Evolutionary conservation across 37 sponge, comb jelly and placozoan species (phyloP).

Genomic region (Tethya wilhelma): DNA sequence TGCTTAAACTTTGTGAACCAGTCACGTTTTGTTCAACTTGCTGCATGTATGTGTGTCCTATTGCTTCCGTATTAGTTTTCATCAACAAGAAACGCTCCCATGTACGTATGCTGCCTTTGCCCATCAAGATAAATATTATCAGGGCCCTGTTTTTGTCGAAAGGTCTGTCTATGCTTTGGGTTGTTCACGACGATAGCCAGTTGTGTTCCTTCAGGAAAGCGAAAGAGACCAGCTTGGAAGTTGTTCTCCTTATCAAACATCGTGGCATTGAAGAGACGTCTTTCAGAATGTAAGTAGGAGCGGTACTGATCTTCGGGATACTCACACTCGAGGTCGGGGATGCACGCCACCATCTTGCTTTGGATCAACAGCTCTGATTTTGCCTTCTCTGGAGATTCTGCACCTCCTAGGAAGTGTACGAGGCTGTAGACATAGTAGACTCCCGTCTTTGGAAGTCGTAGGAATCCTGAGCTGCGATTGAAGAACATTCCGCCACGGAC

Average conservation of each 20-base stretch:
- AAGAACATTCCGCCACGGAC: conserved; percentile 62
- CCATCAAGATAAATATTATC: background rate
- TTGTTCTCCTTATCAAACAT: background rate
- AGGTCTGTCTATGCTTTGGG: background rate
- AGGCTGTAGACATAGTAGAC: conserved; percentile 71
- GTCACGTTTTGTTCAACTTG: too few relatives aligned
- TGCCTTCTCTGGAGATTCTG: background rate
- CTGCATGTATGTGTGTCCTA: too few relatives aligned
- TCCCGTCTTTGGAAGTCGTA: conserved; percentile 52
- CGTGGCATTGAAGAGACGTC: background rate
- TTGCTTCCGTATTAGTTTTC: too few relatives aligned
- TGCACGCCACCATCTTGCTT: conserved; percentile 2
- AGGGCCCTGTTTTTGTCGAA: background rate
- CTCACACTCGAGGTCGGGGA: background rate
- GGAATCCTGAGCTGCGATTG: conserved; percentile 38
- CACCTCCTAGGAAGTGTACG: conserved; percentile 10
- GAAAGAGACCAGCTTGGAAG: conserved; percentile 66
- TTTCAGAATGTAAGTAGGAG: too few relatives aligned
- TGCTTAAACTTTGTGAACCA: too few relatives aligned
- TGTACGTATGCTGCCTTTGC: background rate
- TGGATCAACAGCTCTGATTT: background rate
- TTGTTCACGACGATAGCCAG: conserved; percentile 18
- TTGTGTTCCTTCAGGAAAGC: conserved; percentile 25
- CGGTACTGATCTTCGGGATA: too few relatives aligned
- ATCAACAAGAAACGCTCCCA: conserved; percentile 36